Evolutionary conservation across 2,888 invertebrate species (phyloP).

Genomic region (Drosophila pseudotakahashii): DNA sequence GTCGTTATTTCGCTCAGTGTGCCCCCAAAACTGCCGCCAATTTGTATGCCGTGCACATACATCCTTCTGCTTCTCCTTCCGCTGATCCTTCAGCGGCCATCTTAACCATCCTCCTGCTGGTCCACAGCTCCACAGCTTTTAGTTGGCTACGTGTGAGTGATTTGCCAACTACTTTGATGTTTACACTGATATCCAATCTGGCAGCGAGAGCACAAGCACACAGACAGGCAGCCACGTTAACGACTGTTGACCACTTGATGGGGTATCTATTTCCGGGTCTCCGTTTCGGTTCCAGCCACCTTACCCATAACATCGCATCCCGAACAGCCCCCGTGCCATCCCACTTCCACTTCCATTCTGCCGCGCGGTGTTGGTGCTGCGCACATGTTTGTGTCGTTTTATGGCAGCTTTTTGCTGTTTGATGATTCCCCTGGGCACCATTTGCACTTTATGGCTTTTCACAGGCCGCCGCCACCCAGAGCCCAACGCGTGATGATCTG

Average conservation of each 20-base stretch:
- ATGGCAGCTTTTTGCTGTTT: constrained; percentile 72
- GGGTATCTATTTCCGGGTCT: constrained; percentile 54
- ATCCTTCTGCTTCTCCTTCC: background rate
- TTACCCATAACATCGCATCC: background rate
- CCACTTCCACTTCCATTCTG: constrained; percentile 3
- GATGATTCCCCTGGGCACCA: constrained; percentile 77
- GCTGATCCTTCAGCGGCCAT: background rate
- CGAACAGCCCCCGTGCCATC: background rate
- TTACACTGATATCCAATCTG: constrained; percentile 58
- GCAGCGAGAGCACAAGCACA: constrained; percentile 19
- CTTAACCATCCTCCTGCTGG: background rate
- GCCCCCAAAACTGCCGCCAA: constrained; percentile 25
- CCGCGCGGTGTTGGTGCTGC: constrained; percentile 31
- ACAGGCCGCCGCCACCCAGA: constrained; percentile 44
- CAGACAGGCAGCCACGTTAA: background rate
- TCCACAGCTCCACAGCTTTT: constrained; percentile 26
- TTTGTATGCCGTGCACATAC: constrained; percentile 37
- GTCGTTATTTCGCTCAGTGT: constrained; percentile 22
- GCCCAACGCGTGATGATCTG: constrained; percentile 19
- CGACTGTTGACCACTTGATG: constrained; percentile 67
- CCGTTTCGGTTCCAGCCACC: constrained; percentile 17
- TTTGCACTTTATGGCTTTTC: constrained; percentile 79
- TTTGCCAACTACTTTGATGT: constrained; percentile 59
- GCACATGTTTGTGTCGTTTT: constrained; percentile 64
- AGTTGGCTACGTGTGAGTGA: constrained; percentile 56